Evolutionary conservation across 2,113 vertebrate species (phyloP), one percentile per base, ranked within the genome.

Genomic region (Penelope pileata): DNA sequence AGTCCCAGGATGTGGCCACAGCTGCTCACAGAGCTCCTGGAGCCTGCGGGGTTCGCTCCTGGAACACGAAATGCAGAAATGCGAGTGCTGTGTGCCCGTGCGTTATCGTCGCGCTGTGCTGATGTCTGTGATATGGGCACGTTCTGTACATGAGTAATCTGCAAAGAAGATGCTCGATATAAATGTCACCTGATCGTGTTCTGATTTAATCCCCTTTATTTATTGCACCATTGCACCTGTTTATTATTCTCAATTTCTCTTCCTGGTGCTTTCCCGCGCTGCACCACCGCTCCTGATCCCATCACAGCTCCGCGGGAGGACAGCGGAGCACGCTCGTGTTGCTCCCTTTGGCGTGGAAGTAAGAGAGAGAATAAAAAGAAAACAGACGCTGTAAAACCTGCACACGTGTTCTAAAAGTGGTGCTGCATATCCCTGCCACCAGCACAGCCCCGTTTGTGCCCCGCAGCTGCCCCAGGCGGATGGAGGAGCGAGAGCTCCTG

Each of bases 151-250:
- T 54, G 77, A 89, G 84, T 89, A 86, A 94, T 78, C 91, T 83
- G 42, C 63, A 70, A 4, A 79, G 77, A 87, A 50, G 68, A 81
- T 62, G 68, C 50, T 77, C 53, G 32, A 21, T 90, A 90, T 88
- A 96, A 96, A 94, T 59, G 93, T 92, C 96, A 63, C 79, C 76
- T 58, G 79, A 76, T 84, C 96, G 96, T 92, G 88, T 88, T 95
- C 48, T 26, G 83, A 75, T 94, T 95, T 96, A 97, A 96, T 96
- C 91, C 90, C 78, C 66, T 91, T 90, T 93, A 88, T 94, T 97
- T 95, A 90, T 92, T 62, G 72, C 53, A 4, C 16, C 3, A 9
- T 58, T 64, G 58, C 93, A 82, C 89, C 90, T 96, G 84, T 95
- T 97, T 96, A 87, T 95, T 96, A 68, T 89, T 94, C 96, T 69